phyloP scores from a whole-genome alignment of 2,888 invertebrate species.

The Agrochola lota region DNA sequence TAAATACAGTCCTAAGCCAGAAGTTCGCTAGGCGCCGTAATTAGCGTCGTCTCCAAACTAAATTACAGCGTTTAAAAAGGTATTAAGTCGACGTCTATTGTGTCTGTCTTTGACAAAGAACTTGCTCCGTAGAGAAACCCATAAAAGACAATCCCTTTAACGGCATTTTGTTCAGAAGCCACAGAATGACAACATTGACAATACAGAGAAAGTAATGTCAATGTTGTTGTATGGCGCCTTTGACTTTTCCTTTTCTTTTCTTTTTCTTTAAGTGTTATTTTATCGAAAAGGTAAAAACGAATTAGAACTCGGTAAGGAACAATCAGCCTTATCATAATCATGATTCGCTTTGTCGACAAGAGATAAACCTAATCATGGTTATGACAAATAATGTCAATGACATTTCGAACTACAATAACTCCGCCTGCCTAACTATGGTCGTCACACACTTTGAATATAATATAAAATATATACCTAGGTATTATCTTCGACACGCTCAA shows the following conservation, averaged over 20 bases:
- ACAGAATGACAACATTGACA: slow-evolving; percentile 55
- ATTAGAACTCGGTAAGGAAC: slow-evolving; percentile 14
- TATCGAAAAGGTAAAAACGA: slow-evolving; percentile 6
- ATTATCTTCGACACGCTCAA: too few species aligned
- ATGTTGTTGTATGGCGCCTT: slow-evolving; percentile 5
- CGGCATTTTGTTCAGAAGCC: slow-evolving; percentile 73
- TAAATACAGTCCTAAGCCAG: background rate
- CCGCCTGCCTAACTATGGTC: background rate
- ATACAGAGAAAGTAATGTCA: slow-evolving; percentile 65
- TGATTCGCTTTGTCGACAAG: slow-evolving; percentile 36
- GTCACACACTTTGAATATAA: too few species aligned
- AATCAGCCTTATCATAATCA: slow-evolving; percentile 32
- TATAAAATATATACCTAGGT: too few species aligned
- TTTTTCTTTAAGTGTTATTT: slow-evolving; percentile 20
- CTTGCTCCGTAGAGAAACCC: slow-evolving; percentile 66
- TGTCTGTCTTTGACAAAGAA: slow-evolving; percentile 49
- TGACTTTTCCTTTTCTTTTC: slow-evolving; percentile 6
- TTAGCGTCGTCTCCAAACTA: slow-evolving; percentile 1
- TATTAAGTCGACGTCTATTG: slow-evolving; percentile 46
- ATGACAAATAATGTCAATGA: slow-evolving; percentile 43
- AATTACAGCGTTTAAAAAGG: slow-evolving; percentile 35
- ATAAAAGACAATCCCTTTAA: slow-evolving; percentile 74
- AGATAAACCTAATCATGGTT: slow-evolving; percentile 42
- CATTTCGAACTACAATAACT: slow-evolving; percentile 15
- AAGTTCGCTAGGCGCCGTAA: background rate